Base-by-base conservation (phyloP, 2,888 invertebrate species). In the Ochropleura leucogaster region DNA sequence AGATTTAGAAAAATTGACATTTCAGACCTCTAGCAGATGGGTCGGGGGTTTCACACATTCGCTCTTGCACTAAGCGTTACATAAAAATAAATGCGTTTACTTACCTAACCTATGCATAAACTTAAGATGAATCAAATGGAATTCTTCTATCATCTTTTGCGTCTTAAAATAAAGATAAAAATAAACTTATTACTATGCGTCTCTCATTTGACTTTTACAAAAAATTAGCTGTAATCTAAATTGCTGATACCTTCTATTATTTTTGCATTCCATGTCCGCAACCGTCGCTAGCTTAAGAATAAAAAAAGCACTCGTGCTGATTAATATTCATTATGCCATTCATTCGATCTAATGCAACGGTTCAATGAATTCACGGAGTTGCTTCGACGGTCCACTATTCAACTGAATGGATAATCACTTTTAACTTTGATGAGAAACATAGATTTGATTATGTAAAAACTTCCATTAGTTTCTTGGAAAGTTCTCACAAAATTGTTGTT, bases 311-410 rank as follows among this genome's bases (percentile, higher is more conserved):
- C 72, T 74, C 67, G 68, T 53, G 64, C 74, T 83, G 59, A 86
- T 89, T 84, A 87, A 88, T 89, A 89, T 88, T 88, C 86, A 89
- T 85, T 80, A 77, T 60, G 66, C 76, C 69, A 72, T 85, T 85
- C 77, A 72, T 85, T 79, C 77, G 62, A 72, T 80, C 73, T 74
- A 76, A 86, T 80, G 78, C 71, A 81, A 74, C 51, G 77, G 75
- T 74, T 69, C 80, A 57, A 73, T 77, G 69, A 62, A 73, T 69
- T 59, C 55, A 51, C 42, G 30, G 51, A 76, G 69, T 62, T 62
- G 59, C 49, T 74, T 49, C 62, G 68, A 72, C 44, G 16, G n/a
- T 42, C 20, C 53, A 74, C 49, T 60, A 74, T 63, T 72, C 64
- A 73, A 59, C 49, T 55, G 83, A 82, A 75, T 70, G 20, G 59